Base-by-base conservation (phyloP, 2,888 invertebrate genomes). In the Apocheima hispidaria region DNA sequence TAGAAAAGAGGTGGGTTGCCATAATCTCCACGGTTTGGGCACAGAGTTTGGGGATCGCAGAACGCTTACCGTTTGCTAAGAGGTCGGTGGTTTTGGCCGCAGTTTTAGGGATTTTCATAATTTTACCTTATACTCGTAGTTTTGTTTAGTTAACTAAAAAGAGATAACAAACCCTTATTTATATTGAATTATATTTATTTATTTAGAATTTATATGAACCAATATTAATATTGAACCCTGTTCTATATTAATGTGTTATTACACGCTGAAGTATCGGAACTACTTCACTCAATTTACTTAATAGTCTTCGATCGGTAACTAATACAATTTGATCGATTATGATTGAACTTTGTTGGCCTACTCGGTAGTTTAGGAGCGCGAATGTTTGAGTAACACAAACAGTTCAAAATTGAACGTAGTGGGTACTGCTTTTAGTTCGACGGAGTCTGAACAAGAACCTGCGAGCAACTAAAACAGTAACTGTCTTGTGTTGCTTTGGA, bases 381-480 rank as follows among this genome's bases (percentile, higher is more conserved):
- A 56, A 56, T 59, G 55, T 61, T 64, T 33, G 61, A 61, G 60
- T 49, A 58, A 60, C 63, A 61, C 66, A 69, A 72, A 72, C 68
- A 69, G 51, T 65, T 64, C 58, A 54, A 65, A 69, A 68, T 66
- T 65, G 61, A 63, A 33, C 46, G 6, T 33, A 16, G 26, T 20
- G 7, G 16, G 56, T 63, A 54, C 60, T 61, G 66, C 68, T 66
- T 66, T 74, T 72, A 72, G 72, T 73, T 75, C 66, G 59, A 76
- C 72, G 51, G 53, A 58, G 60, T 55, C 21, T 63, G 59, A 72
- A 26, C 23, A 23, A 71, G 68, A 75, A 23, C 16, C 43, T 46
- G 16, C n/a, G 68, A 74, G 75, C 77, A 75, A 78, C 75, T 78
- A 71, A 69, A 72, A n/a, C n/a, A n/a, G n/a, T n/a, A 71, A 75